Evolutionary conservation across 2,797 vertebrate species (phyloP).

Genomic region (Thamnophis elegans): DNA sequence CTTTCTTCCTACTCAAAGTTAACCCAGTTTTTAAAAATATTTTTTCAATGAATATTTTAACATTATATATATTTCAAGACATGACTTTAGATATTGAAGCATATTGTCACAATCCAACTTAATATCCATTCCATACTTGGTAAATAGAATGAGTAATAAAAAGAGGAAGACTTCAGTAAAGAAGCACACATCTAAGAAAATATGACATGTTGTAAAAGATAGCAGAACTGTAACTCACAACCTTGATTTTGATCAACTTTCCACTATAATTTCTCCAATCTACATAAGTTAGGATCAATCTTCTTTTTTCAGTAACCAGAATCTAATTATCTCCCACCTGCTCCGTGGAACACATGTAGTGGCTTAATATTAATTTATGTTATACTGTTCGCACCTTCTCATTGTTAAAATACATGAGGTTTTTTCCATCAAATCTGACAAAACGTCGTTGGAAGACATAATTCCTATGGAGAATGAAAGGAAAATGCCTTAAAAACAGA

Average conservation of each 20-base stretch:
- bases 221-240: background rate
- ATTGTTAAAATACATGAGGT: slow-evolving; percentile 91
- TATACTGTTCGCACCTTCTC: slow-evolving; percentile 82
- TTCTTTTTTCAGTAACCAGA: background rate
- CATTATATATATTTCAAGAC: background rate
- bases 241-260: background rate
- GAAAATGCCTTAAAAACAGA: background rate
- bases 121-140: background rate
- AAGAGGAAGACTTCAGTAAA: background rate
- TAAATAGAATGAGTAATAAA: background rate
- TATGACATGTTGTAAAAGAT: background rate
- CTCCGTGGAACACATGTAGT: background rate
- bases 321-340: background rate
- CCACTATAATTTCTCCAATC: background rate
- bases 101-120: background rate
- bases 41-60: background rate
- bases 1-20: background rate
- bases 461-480: slow-evolving; percentile 76
- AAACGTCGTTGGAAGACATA: slow-evolving; percentile 97
- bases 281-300: background rate
- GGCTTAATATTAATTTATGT: background rate
- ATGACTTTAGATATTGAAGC: background rate
- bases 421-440: slow-evolving; percentile 91
- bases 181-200: background rate
- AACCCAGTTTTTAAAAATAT: background rate